phyloP scores from a whole-genome alignment of 2,888 invertebrate species.

The Tipula vernalis region DNA sequence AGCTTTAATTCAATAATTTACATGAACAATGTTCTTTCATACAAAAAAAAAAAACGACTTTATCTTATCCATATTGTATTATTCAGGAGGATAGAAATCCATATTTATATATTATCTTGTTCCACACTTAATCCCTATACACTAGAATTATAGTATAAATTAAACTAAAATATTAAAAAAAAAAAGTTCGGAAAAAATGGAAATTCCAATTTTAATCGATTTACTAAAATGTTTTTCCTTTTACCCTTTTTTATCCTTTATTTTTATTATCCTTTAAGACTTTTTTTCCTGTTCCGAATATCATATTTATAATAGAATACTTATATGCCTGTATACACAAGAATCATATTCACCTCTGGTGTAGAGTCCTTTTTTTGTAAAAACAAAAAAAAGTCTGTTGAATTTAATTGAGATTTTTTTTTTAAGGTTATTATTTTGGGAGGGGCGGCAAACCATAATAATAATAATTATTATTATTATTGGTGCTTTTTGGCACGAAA shows the following conservation, averaged over 20 bases:
- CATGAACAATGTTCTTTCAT: not conserved
- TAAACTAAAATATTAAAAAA: not conserved
- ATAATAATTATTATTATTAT: not conserved
- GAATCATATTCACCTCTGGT: not conserved
- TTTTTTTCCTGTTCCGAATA: not conserved
- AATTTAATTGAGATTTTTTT: conserved; percentile 1
- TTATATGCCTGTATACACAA: not conserved
- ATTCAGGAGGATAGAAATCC: not conserved
- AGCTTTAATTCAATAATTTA: conserved; percentile 4
- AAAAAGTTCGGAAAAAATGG: not conserved
- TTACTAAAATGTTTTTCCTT: not conserved
- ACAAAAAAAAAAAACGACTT: not conserved
- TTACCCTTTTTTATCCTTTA: not conserved
- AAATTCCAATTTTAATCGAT: not conserved
- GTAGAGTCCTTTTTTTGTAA: not conserved
- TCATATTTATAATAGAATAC: not conserved
- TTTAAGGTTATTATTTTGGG: not conserved
- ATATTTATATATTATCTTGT: not conserved
- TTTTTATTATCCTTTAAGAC: not conserved
- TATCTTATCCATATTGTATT: not conserved
- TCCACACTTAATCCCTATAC: not conserved
- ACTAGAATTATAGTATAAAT: not conserved
- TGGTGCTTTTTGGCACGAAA: not conserved
- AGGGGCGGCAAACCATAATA: not conserved
- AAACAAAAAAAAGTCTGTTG: not conserved